These are phyloP conservation scores for Tapirus indicus DNA, from an alignment of 2,797 vertebrate genomes.

Conservation along the genomic window DNA sequence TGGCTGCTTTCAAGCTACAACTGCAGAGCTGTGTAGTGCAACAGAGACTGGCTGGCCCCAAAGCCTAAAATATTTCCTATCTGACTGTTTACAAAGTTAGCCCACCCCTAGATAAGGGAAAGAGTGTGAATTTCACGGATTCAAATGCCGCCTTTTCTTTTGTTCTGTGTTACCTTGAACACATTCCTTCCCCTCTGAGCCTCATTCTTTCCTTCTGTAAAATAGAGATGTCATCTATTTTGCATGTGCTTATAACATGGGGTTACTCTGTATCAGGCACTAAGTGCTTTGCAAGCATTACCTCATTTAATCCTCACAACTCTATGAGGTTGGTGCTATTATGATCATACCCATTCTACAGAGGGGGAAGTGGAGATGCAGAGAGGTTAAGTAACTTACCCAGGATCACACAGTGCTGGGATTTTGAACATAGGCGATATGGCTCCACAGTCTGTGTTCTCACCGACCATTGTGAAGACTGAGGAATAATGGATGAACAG, in stretches of 20 bases:
- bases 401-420: not conserved
- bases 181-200: not conserved
- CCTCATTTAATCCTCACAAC: not conserved
- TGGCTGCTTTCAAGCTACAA: not conserved
- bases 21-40: not conserved
- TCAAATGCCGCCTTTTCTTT: not conserved
- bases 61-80: not conserved
- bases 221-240: not conserved
- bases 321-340: not conserved
- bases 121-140: not conserved
- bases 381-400: not conserved
- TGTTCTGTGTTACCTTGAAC: not conserved
- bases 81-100: not conserved
- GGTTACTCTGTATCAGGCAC: not conserved
- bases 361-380: not conserved
- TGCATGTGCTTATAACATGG: fast-evolving
- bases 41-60: not conserved
- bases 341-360: not conserved
- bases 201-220: not conserved
- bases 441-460: not conserved
- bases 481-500: not conserved
- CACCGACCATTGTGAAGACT: no score
- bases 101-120: not conserved
- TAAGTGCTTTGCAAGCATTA: not conserved
- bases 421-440: fast-evolving